These are phyloP conservation scores for Cyclophora punctaria DNA, from an alignment of 2,888 invertebrate species.

Conservation along the genomic window DNA sequence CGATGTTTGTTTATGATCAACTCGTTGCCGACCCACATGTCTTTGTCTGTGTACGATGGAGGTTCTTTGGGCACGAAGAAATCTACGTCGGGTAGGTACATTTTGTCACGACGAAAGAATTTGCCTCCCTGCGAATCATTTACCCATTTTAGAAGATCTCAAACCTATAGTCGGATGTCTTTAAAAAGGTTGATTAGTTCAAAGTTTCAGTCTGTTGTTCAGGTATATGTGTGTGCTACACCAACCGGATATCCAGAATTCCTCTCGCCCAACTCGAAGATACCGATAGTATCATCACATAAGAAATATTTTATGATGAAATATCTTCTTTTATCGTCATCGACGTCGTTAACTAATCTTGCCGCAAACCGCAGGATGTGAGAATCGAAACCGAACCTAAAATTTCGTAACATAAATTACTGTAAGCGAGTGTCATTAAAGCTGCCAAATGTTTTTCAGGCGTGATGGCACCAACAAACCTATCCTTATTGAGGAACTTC, in stretches of 20 bases:
- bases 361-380: constrained; percentile 87
- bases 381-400: constrained; percentile 81
- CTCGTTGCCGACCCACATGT: constrained; percentile 90
- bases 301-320: constrained; percentile 89
- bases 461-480: constrained; percentile 47
- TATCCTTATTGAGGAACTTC: constrained; percentile 87
- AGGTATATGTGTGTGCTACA: background rate
- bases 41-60: constrained; percentile 81
- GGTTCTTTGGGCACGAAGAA: constrained; percentile 83
- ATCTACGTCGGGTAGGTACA: constrained; percentile 83
- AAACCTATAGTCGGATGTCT: too few species aligned
- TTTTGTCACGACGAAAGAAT: constrained; percentile 80
- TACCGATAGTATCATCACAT: constrained; percentile 87
- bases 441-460: background rate
- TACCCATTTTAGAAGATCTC: too few species aligned
- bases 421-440: background rate
- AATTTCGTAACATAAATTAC: constrained; percentile 18
- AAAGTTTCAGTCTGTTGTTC: too few species aligned
- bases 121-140: constrained; percentile 63
- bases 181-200: too few species aligned
- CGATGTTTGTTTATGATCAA: constrained; percentile 85
- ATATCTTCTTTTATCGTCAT: constrained; percentile 77
- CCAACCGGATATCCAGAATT: constrained; percentile 78
- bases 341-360: constrained; percentile 81
- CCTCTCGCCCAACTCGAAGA: constrained; percentile 84